Base-by-base conservation (phyloP, 2,888 invertebrate genomes). In the Hylaea fasciaria region DNA sequence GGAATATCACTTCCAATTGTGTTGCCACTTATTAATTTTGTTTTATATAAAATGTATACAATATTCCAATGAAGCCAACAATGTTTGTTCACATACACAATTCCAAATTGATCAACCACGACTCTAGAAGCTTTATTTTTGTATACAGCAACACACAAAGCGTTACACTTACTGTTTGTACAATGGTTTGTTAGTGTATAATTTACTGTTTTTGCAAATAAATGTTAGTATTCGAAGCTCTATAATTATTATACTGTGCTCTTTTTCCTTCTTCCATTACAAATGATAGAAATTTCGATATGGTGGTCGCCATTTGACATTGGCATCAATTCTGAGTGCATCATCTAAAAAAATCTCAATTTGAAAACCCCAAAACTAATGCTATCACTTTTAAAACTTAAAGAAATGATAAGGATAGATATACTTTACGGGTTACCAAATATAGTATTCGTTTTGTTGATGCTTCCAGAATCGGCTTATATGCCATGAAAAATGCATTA, bases 141-240 rank as follows among this genome's bases (percentile, higher is more conserved):
- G 66, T 68, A 69, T 69, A 80, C 76, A 82, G 86, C 87, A 77
- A 86, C 89, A 90, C 86, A 81, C 83, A 87, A 91, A 91, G 89
- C 91, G 81, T 75, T 68, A 22, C 22, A 22, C 12, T 8, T 78
- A 72, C 59, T 70, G 71, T 52, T 52, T 32, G 44, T 51, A 61
- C 47, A 80, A 91, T 92, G 92, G 91, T 74, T 91, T 91, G 91
- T 92, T 92, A 91, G 91, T 92, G 91, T 91, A 89, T 87, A 86
- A 87, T 87, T 80, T 83, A 75, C 78, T 60, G 68, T 74, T 74
- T 73, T 60, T 73, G 82, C 80, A 82, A 78, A 76, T 65, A 69
- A 80, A 68, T 65, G 66, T 72, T 73, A 74, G 62, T 71, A 52
- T 67, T 57, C 46, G 10, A 64, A 79, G 68, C 69, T 56, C 44